Evolutionary conservation across 2,797 vertebrate genomes (phyloP).

Genomic region (Huso huso): DNA sequence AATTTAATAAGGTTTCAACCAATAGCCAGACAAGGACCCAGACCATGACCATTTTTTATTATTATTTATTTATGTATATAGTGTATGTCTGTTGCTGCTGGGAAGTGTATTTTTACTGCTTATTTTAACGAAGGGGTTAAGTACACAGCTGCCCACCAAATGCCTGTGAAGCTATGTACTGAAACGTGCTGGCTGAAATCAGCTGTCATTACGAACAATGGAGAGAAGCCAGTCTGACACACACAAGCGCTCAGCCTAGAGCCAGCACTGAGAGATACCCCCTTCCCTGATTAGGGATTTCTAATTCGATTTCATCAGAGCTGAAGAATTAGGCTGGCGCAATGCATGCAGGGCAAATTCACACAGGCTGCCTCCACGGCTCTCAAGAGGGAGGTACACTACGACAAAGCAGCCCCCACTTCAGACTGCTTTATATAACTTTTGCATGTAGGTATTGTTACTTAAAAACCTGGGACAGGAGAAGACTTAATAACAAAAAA

Average conservation of each 20-base stretch:
- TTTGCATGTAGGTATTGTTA: background rate
- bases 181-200: constrained; percentile 55
- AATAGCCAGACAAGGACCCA: no score
- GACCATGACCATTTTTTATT: no score
- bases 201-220: constrained; percentile 65
- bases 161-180: constrained; percentile 46
- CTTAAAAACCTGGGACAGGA: background rate
- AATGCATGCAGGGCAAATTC: constrained; percentile 46
- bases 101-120: no score
- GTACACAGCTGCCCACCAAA: constrained; percentile 45
- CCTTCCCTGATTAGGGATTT: constrained; percentile 55
- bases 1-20: no score
- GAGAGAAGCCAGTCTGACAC: constrained; percentile 44
- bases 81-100: no score
- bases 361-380: constrained; percentile 35
- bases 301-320: constrained; percentile 56
- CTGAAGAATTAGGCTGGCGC: constrained; percentile 48
- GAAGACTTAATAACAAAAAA: background rate
- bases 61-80: no score
- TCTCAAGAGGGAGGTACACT: background rate
- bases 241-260: constrained; percentile 23
- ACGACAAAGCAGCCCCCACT: background rate
- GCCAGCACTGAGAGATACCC: background rate
- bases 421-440: constrained; percentile 6
- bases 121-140: constrained; percentile 47